These are phyloP conservation scores for Cheilosia vulpina DNA, from an alignment of 2,888 invertebrate genomes.

Conservation along the genomic window DNA sequence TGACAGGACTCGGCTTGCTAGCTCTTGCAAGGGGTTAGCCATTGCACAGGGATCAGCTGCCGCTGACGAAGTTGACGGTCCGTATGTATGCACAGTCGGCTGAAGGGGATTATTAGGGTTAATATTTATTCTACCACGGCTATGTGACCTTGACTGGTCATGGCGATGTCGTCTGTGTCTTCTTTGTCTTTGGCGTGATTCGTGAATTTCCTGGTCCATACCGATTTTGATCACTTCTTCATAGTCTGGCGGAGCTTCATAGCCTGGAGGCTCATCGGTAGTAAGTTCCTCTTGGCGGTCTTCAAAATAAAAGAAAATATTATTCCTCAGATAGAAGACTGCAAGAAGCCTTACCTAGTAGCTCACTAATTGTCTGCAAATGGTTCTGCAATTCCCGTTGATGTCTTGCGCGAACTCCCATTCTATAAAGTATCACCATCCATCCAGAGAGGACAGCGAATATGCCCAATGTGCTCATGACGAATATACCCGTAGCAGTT, in stretches of 20 bases:
- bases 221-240: constrained; percentile 87
- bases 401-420: constrained; percentile 86
- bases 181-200: constrained; percentile 79
- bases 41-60: constrained; percentile 71
- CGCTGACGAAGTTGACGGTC: constrained; percentile 81
- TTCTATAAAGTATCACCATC: constrained; percentile 86
- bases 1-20: constrained; percentile 79
- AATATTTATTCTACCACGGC: constrained; percentile 26
- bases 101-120: constrained; percentile 30
- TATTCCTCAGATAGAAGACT: constrained; percentile 78
- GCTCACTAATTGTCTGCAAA: constrained; percentile 88
- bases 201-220: constrained; percentile 83
- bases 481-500: constrained; percentile 87
- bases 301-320: constrained; percentile 76
- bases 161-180: constrained; percentile 77
- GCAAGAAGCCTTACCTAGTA: constrained; percentile 84
- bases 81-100: constrained; percentile 45
- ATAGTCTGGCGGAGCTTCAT: constrained; percentile 90
- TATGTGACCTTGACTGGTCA: constrained; percentile 62
- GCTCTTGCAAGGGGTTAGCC: constrained; percentile 70
- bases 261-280: constrained; percentile 86
- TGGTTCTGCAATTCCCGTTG: constrained; percentile 87
- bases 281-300: constrained; percentile 83
- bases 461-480: constrained; percentile 87
- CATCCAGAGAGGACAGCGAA: constrained; percentile 87